A percentile compares a stretch with the other conserved stretches of the same genome.
Conservation (phyloP, 2,888 invertebrate genomes). For the Glyphotaelius pellucidus region DNA sequence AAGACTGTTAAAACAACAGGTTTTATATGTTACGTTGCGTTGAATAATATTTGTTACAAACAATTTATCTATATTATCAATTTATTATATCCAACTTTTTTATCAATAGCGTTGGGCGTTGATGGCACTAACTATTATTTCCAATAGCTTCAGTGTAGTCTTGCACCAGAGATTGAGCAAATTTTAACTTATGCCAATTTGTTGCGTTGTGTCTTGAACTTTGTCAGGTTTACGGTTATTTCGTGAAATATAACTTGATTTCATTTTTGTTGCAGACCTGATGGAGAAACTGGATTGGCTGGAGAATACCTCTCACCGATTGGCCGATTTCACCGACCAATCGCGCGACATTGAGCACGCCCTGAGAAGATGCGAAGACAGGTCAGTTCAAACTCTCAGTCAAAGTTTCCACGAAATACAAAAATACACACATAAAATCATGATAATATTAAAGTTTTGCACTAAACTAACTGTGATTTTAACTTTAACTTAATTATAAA, state of each 20-base stretch:
- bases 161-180: neutral
- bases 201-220: neutral
- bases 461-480: too few relatives aligned
- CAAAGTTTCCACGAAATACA: neutral
- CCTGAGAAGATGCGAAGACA: constrained; percentile 92
- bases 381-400: constrained; percentile 75
- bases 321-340: constrained; percentile 91
- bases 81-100: too few relatives aligned
- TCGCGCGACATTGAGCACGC: constrained; percentile 90
- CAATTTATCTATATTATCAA: too few relatives aligned
- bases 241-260: neutral
- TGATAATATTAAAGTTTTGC: neutral
- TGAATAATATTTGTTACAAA: too few relatives aligned
- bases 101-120: too few relatives aligned
- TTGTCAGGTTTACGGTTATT: neutral
- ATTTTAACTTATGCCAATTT: neutral
- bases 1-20: too few relatives aligned
- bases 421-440: neutral
- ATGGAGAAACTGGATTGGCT: constrained; percentile 86
- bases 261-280: constrained; percentile 75
- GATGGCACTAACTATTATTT: too few relatives aligned
- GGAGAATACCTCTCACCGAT: constrained; percentile 88
- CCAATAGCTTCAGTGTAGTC: constrained; percentile 26
- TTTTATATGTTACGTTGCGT: too few relatives aligned
- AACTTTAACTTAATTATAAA: too few relatives aligned